phyloP scores from a whole-genome alignment of 2,797 vertebrate genomes.

The Simalia tracyae region DNA sequence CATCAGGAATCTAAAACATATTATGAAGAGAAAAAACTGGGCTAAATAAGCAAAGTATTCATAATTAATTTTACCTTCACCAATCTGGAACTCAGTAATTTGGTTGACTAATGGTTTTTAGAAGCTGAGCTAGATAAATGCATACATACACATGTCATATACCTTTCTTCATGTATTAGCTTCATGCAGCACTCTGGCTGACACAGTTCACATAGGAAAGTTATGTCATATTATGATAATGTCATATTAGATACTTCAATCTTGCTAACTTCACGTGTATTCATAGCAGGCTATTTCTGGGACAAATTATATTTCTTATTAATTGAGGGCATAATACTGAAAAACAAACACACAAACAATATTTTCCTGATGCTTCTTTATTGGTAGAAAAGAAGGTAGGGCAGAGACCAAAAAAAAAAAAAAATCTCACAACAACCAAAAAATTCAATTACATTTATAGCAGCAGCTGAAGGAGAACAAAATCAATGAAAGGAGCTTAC shows the following conservation, averaged over 20 bases:
- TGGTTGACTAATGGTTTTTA: background rate
- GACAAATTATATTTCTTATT: slow-evolving; percentile 59
- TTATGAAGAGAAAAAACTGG: background rate
- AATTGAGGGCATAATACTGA: slow-evolving; percentile 54
- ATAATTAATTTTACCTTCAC: background rate
- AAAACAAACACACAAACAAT: slow-evolving; percentile 8
- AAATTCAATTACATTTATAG: slow-evolving; percentile 80
- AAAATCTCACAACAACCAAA: background rate
- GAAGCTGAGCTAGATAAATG: background rate
- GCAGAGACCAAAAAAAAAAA: slow-evolving; percentile 29
- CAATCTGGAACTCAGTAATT: background rate
- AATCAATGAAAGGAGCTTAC: slow-evolving; percentile 79
- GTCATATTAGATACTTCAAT: slow-evolving; percentile 9
- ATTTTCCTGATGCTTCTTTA: slow-evolving; percentile 50
- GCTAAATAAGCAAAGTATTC: background rate
- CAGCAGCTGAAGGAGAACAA: slow-evolving; percentile 76
- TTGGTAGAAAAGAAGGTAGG: slow-evolving; percentile 61
- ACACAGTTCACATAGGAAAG: slow-evolving; percentile 9
- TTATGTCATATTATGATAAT: slow-evolving; percentile 32
- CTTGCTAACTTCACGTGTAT: slow-evolving; percentile 17
- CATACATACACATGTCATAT: background rate
- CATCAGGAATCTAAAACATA: background rate
- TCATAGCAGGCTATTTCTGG: slow-evolving; percentile 34
- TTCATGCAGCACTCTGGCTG: background rate
- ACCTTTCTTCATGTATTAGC: background rate